Evolutionary conservation across 2,797 vertebrate genomes (phyloP).

Genomic region (Diplodus sargus): DNA sequence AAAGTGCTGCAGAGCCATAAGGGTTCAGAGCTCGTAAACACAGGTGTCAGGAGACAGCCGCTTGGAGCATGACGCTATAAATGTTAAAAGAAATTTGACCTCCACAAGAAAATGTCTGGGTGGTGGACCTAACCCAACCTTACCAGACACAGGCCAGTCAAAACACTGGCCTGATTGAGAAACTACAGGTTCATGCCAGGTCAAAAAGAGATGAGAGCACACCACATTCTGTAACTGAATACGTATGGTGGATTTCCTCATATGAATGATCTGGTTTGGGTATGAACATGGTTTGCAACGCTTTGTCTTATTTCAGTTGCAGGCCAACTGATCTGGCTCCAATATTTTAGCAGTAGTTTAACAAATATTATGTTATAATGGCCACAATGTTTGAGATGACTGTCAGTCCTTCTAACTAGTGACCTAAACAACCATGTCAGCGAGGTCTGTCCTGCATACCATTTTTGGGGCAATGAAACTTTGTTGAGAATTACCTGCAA

Average conservation of each 20-base stretch:
- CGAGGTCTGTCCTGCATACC: no score
- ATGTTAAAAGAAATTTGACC: constrained; percentile 61
- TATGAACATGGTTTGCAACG: not conserved
- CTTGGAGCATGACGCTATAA: constrained; percentile 50
- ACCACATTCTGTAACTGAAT: not conserved
- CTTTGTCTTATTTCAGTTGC: not conserved
- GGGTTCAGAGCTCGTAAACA: constrained; percentile 40
- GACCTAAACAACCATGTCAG: not conserved
- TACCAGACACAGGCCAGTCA: constrained; percentile 23
- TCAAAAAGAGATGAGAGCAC: constrained; percentile 24
- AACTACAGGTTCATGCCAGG: constrained; percentile 32
- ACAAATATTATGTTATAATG: not conserved
- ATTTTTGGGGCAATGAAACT: no score
- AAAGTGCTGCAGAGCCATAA: constrained; percentile 25
- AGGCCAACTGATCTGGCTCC: not conserved
- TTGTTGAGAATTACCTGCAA: no score
- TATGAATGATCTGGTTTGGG: not conserved
- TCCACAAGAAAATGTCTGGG: constrained; percentile 55
- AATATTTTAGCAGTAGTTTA: not conserved
- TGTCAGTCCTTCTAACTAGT: no score
- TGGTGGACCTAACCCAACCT: constrained; percentile 43
- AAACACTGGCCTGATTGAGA: constrained; percentile 11
- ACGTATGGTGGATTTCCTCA: not conserved
- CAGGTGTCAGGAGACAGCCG: constrained; percentile 54
- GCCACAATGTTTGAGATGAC: not conserved